Base-by-base conservation (phyloP, 2,797 vertebrate species). In the Falco novaeseelandiae region DNA sequence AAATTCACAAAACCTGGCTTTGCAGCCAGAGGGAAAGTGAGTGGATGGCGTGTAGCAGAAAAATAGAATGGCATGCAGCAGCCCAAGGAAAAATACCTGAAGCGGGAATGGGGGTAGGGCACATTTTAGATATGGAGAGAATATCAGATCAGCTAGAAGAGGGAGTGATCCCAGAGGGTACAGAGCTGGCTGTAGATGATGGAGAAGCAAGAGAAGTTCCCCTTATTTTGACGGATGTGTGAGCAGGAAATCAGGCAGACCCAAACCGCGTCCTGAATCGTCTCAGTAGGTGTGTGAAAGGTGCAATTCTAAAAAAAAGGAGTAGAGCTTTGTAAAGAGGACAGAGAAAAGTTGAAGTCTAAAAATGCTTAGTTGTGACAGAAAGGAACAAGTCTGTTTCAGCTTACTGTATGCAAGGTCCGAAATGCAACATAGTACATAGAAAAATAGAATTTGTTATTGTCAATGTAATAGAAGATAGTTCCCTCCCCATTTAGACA, bases 41-140 rank as follows among this genome's bases (percentile, higher is more conserved):
- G 74, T 40, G 40, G 18, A 69, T 82, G n/a, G 49, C 57, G 70
- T 30, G 69, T 32, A 95, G 73, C 94, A 96, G 90, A 97, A 97
- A 97, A 93, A 93, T 86, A 58, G 69, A 66, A 67, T 1, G 1
- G 84, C 70, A 92, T 88, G 90, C 87, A 85, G 87, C 80, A 96
- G 73, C 79, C 87, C 72, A 93, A 89, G 87, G 91, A 88, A 51
- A 84, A 96, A 5, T 54, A 36, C 67, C 19, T 26, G 57, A 69
- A 72, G 40, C n/a, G 20, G 80, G 91, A 86, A 95, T 21, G 54
- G 74, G 89, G 36, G 40, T 73, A 89, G 63, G 46, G 87, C 11
- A 91, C 93, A 76, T 79, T 40, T 89, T 93, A 62, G 73, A 65
- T 93, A 87, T 55, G 44, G 78, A 86, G 54, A 90, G 3, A 57